Evolutionary conservation across 2,888 invertebrate species (phyloP).

Genomic region (Tachina lurida): DNA sequence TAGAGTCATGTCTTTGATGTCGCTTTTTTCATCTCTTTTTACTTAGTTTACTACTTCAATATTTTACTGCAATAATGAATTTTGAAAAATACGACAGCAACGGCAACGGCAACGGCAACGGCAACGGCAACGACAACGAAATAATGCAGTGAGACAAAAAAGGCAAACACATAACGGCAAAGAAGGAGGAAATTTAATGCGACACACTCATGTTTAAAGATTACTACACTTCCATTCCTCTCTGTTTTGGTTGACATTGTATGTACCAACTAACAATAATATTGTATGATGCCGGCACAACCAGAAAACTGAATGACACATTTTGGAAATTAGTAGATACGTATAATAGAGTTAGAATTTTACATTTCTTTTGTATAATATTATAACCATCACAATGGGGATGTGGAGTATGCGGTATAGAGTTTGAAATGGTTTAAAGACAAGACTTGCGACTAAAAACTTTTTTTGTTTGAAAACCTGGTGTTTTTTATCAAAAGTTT

Average conservation of each 20-base stretch:
- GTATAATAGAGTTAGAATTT: conserved; percentile 21
- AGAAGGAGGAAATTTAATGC: conserved; percentile 40
- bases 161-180: no score
- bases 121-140: conserved; percentile 31
- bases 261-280: conserved; percentile 9
- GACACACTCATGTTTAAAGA: conserved; percentile 52
- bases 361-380: conserved; percentile 28
- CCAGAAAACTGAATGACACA: conserved; percentile 40
- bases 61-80: conserved; percentile 66
- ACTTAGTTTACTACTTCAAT: conserved; percentile 36
- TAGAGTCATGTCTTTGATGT: conserved; percentile 69
- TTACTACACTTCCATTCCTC: conserved; percentile 19
- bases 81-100: conserved; percentile 51
- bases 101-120: conserved; percentile 11
- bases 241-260: conserved; percentile 14
- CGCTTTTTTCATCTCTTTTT: conserved; percentile 28
- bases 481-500: conserved; percentile 22
- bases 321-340: conserved; percentile 24
- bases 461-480: not conserved
- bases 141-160: conserved; percentile 3
- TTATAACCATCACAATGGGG: not conserved
- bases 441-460: conserved; percentile 20
- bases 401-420: conserved; percentile 7
- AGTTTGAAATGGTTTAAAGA: conserved; percentile 6
- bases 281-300: conserved; percentile 10